Evolutionary conservation across 1,140 invertebrate genomes (phyloP).

Genomic region (Panagrolaimus sp.): DNA sequence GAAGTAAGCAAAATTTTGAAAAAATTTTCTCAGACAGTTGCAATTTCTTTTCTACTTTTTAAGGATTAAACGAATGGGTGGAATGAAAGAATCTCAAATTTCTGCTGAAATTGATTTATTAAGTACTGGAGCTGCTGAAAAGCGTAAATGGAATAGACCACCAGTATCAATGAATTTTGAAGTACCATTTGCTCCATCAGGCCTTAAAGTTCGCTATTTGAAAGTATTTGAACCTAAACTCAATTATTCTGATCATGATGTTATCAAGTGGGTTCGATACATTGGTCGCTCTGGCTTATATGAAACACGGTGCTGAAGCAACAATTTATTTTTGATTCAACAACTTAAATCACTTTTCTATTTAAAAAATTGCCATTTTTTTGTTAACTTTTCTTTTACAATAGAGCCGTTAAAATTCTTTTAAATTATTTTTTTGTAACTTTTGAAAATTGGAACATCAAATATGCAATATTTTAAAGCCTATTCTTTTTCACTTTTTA

Average conservation of each 20-base stretch:
- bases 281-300: conserved; percentile 97
- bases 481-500: background rate
- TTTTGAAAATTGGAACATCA: background rate
- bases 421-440: background rate
- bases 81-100: conserved; percentile 99
- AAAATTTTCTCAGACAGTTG: background rate
- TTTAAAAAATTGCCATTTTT: background rate
- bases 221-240: conserved; percentile 99
- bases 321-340: background rate
- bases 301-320: conserved; percentile 87
- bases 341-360: background rate
- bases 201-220: conserved; percentile 94
- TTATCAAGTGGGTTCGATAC: conserved; percentile 99
- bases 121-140: conserved; percentile 81
- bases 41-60: conserved; percentile 36
- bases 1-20: conserved; percentile 74
- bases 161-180: conserved; percentile 99
- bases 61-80: conserved; percentile 97
- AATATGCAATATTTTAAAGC: background rate
- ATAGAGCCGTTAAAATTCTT: background rate
- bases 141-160: conserved; percentile 99
- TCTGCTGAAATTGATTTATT: conserved; percentile 99
- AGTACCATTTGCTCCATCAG: conserved; percentile 86
- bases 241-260: conserved; percentile 99
- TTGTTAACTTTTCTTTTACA: background rate